phyloP scores from a whole-genome alignment of 2,888 invertebrate genomes.

The Smittia sp. region DNA sequence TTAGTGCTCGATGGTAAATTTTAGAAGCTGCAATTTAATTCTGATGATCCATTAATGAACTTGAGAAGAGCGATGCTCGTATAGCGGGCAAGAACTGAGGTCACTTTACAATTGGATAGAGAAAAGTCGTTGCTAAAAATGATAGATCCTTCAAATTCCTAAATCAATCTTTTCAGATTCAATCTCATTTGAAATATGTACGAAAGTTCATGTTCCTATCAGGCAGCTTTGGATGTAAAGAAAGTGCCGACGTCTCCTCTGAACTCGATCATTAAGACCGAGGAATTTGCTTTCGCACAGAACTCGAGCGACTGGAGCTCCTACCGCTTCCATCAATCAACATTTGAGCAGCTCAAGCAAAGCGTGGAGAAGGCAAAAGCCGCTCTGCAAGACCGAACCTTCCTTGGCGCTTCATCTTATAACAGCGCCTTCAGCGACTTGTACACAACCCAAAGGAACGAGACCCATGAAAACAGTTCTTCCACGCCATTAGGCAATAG shows the following conservation, averaged over 20 bases:
- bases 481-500: slow-evolving; percentile 23
- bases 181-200: slow-evolving; percentile 60
- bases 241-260: slow-evolving; percentile 60
- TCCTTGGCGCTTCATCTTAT: slow-evolving; percentile 58
- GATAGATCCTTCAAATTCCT: no score
- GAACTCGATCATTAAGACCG: slow-evolving; percentile 53
- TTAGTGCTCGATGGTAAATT: no score
- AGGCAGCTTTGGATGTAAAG: slow-evolving; percentile 76
- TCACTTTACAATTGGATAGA: no score
- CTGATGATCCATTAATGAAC: no score
- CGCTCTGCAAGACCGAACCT: slow-evolving; percentile 71
- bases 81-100: no score
- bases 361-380: slow-evolving; percentile 89
- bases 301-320: slow-evolving; percentile 68
- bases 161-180: no score
- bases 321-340: slow-evolving; percentile 80
- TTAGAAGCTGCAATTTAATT: no score
- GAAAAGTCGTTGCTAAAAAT: no score
- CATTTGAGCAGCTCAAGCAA: slow-evolving; percentile 85
- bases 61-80: no score
- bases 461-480: slow-evolving; percentile 44
- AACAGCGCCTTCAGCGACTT: slow-evolving; percentile 65
- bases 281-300: slow-evolving; percentile 54
- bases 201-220: slow-evolving; percentile 91
- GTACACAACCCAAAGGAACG: slow-evolving; percentile 52